A percentile compares a stretch with the other conserved stretches of the same genome.
Evolutionary conservation across 2,113 vertebrate genomes (phyloP).

Genomic region (Microcebus tavaratra): DNA sequence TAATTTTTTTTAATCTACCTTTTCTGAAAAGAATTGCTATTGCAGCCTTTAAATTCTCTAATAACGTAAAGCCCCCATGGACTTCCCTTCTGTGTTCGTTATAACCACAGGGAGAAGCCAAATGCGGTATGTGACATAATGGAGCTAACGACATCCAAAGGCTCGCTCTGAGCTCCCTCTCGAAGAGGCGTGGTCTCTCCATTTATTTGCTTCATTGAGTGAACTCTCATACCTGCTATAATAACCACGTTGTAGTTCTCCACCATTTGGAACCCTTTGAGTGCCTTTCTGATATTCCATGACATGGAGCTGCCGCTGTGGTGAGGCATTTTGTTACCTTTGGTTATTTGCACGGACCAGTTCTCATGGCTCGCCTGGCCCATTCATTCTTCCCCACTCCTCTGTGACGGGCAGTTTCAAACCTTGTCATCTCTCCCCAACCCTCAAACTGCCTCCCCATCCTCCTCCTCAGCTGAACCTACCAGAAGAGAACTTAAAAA

Average conservation of each 20-base stretch:
- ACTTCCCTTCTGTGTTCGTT: slow-evolving; percentile 39
- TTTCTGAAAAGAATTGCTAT: slow-evolving; percentile 57
- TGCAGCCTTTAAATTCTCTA: slow-evolving; percentile 21
- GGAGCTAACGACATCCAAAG: slow-evolving; percentile 8
- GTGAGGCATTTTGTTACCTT: background rate
- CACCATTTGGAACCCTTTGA: accelerated
- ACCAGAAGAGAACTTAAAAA: background rate
- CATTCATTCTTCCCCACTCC: background rate
- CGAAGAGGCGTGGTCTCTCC: accelerated
- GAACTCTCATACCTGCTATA: background rate
- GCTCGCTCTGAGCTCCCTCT: background rate
- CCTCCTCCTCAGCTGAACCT: background rate
- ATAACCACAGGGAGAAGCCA: slow-evolving; percentile 63
- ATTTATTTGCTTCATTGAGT: accelerated
- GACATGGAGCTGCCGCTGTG: accelerated
- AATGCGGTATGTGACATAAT: background rate
- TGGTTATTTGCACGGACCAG: background rate
- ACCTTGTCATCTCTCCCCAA: background rate
- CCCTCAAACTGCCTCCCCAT: too few species aligned
- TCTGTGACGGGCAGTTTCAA: background rate
- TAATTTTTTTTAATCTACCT: slow-evolving; percentile 72
- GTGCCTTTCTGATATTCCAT: too few species aligned
- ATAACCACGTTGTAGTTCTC: too few species aligned
- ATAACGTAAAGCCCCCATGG: slow-evolving; percentile 22
- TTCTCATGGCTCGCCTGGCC: background rate